Base-by-base conservation (phyloP, 2,113 vertebrate genomes). In the Callithrix jacchus region DNA sequence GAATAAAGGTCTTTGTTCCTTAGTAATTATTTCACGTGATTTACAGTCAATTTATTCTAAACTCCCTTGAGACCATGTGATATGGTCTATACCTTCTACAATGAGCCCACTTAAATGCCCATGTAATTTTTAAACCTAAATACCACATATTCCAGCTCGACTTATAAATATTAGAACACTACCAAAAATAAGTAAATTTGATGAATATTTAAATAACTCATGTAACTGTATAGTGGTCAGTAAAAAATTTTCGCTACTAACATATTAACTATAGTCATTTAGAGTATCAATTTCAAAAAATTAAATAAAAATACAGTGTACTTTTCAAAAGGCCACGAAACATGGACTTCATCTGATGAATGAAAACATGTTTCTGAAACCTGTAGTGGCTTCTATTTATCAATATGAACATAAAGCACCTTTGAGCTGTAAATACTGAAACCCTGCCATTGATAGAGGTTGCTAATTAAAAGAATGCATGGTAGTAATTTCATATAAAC, bases 1-100 rank as follows among this genome's bases (percentile, higher is more conserved):
- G 89, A 96, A 96, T 95, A 97, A 94, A 92, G 76, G 93, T 92
- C 96, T 94, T 97, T 97, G 92, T 97, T 97, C 95, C 85, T 96
- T 86, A 91, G 68, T 97, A 97, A 97, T 97, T 89, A 97, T 97
- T 97, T 96, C 97, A 94, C 85, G 83, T 82, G 97, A 97, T 97
- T 97, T 97, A 97, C 45, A 97, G 86, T 96, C 96, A 97, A 96
- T 97, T 94, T 97, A 98, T 97, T 98, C 93, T 84, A 95, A 97
- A 97, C n/a, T 96, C 97, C 73, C 87, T 92, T 92, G 94, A 96
- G 96, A 96, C n/a, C 42, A 94, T 37, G 3, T 74, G 94, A 70
- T 80, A 95, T 49, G 52, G 42, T 32, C 87, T 95, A 96, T 87
- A 95, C 47, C 76, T 94, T 85, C 79, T 87, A 90, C 2, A 96